phyloP scores from a whole-genome alignment of 2,888 invertebrate genomes.

The Bimastos eiseni region DNA sequence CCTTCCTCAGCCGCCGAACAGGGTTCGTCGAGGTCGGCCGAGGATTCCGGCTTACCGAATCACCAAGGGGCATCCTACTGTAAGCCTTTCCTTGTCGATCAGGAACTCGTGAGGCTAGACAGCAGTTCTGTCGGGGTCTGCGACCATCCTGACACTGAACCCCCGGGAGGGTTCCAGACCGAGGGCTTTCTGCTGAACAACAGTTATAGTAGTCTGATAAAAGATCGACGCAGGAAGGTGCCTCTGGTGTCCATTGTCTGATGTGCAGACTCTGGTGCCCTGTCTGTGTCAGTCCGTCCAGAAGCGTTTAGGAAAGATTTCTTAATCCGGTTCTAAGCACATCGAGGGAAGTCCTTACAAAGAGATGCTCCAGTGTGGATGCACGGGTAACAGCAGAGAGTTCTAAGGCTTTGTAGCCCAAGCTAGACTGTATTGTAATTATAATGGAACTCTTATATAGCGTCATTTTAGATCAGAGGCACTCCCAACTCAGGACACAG shows the following conservation, averaged over 20 bases:
- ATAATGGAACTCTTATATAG: too few relatives aligned
- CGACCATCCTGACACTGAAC: background rate
- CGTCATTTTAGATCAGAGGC: too few relatives aligned
- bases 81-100: background rate
- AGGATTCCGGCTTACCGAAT: background rate
- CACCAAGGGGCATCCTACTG: background rate
- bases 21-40: background rate
- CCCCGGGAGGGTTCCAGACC: background rate
- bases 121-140: background rate
- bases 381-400: background rate
- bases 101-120: background rate
- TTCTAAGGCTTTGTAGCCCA: too few relatives aligned
- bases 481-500: too few relatives aligned
- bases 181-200: background rate
- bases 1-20: background rate
- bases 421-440: too few relatives aligned
- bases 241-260: background rate
- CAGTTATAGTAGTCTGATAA: background rate
- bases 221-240: background rate
- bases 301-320: background rate
- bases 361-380: background rate
- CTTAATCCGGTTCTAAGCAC: background rate
- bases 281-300: background rate
- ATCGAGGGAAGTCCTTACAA: background rate
- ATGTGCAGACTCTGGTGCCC: background rate